Evolutionary conservation across 2,113 vertebrate species (phyloP).

Genomic region (Tenrec ecaudatus): DNA sequence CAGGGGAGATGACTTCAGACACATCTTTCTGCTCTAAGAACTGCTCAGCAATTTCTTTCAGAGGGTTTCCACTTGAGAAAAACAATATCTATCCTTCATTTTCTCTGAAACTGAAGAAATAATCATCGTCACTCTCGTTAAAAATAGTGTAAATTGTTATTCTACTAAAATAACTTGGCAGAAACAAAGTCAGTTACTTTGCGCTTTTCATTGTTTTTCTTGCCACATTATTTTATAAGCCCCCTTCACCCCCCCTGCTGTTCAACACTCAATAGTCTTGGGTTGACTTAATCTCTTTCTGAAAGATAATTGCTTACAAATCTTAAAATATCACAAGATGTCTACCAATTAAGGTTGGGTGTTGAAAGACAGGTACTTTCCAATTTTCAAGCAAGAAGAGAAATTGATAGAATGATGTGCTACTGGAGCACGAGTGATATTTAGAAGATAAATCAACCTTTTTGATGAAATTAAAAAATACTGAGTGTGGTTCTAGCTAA

Average conservation of each 20-base stretch:
- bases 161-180: background rate
- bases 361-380: background rate
- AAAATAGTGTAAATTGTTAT: background rate
- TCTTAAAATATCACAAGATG: background rate
- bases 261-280: background rate
- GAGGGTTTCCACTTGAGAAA: background rate
- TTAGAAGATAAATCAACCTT: background rate
- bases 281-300: background rate
- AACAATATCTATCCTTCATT: background rate
- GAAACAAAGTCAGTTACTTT: background rate
- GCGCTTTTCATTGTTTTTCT: slow-evolving; percentile 19
- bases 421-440: background rate
- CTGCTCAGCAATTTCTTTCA: slow-evolving; percentile 31
- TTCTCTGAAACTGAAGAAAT: slow-evolving; percentile 31
- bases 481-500: background rate
- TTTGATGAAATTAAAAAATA: background rate
- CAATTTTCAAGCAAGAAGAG: background rate
- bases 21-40: background rate
- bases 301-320: background rate
- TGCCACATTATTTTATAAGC: background rate
- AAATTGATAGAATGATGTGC: background rate
- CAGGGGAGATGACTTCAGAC: background rate
- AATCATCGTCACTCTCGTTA: background rate
- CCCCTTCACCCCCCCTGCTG: background rate
- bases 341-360: background rate